phyloP scores from a whole-genome alignment of 2,888 invertebrate species.

The Heliconius aoede region DNA sequence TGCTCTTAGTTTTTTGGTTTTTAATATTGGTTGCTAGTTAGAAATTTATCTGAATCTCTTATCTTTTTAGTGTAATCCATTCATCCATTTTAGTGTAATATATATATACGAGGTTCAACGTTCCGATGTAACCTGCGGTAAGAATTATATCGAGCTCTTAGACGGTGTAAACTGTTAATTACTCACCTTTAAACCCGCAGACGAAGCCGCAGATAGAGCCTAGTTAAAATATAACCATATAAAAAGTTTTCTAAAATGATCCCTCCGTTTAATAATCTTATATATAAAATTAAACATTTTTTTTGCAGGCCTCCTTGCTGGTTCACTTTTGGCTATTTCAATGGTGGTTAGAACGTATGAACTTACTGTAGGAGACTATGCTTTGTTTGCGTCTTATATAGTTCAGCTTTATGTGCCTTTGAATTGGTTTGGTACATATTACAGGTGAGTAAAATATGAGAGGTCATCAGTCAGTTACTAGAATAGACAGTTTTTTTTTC shows the following conservation, averaged over 20 bases:
- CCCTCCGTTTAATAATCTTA: no score
- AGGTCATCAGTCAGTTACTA: background rate
- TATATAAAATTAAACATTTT: no score
- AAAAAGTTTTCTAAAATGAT: no score
- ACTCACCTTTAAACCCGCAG: background rate
- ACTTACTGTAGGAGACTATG: constrained; percentile 97
- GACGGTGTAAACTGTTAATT: no score
- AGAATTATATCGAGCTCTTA: no score
- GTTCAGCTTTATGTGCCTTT: constrained; percentile 97
- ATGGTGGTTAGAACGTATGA: constrained; percentile 88
- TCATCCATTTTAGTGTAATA: no score
- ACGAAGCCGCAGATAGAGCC: background rate
- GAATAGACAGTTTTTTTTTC: no score
- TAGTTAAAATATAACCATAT: no score
- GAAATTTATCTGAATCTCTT: background rate
- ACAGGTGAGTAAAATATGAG: constrained; percentile 85
- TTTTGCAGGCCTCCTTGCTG: constrained; percentile 89
- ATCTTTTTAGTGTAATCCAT: background rate
- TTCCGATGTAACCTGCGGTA: no score
- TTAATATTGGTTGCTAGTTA: no score
- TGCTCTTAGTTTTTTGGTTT: no score
- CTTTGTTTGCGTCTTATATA: constrained; percentile 97
- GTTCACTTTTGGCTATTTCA: constrained; percentile 94
- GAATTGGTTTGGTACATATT: constrained; percentile 99
- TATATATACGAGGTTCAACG: no score